Conservation (phyloP, 1,140 invertebrate species). For the Scylla paramamosain region DNA sequence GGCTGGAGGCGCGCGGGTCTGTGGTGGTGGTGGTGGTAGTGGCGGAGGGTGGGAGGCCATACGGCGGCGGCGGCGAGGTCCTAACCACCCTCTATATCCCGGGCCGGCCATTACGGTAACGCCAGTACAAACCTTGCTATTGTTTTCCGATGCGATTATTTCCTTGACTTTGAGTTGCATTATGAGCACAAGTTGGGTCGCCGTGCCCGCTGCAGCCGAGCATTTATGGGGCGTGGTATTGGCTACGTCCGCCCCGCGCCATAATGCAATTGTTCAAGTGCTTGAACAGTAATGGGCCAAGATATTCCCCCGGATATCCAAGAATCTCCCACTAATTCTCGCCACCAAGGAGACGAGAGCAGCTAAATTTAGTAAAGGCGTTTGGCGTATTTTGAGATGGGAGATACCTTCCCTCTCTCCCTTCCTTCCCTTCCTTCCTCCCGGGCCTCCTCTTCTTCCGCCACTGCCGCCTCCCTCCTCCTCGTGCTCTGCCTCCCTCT, state of each 20-base stretch:
- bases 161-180: slow-evolving; percentile 34
- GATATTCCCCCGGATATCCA: neutral
- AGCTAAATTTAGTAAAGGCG: neutral
- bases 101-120: slow-evolving; percentile 6
- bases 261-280: slow-evolving; percentile 5
- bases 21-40: too few species aligned
- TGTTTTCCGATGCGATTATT: slow-evolving; percentile 51
- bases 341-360: neutral
- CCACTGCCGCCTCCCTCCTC: neutral
- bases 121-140: slow-evolving; percentile 37
- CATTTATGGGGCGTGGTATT: neutral
- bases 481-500: neutral
- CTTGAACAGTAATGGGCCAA: neutral
- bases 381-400: neutral
- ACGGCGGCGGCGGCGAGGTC: neutral
- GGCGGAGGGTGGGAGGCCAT: too few species aligned
- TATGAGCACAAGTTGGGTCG: slow-evolving; percentile 13
- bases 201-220: neutral
- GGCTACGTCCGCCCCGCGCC: neutral
- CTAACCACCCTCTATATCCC: neutral
- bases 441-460: neutral
- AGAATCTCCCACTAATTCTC: neutral
- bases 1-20: too few species aligned
- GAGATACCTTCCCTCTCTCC: neutral
- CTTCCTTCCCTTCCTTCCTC: neutral